Percentiles rank a stretch among this genome's conserved stretches.
These are phyloP conservation scores for Alosa sapidissima DNA, from an alignment of 2,797 vertebrate species.

Conservation along the genomic window DNA sequence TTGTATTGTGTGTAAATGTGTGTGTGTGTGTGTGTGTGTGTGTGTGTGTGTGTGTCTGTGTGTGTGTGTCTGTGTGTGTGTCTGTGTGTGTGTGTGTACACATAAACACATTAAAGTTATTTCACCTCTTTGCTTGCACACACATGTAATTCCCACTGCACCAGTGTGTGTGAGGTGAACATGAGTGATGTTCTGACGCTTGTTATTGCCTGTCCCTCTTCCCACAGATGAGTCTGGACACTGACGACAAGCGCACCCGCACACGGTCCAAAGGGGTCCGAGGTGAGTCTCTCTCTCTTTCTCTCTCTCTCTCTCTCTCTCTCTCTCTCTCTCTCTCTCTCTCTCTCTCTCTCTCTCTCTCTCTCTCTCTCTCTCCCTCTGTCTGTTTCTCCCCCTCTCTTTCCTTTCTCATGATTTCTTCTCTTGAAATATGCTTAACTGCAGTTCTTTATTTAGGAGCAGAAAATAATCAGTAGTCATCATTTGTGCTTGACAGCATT, in stretches of 20 bases:
- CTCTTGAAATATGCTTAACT: conserved; percentile 15
- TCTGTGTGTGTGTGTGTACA: not conserved
- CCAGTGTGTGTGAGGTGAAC: conserved; percentile 1
- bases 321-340: conserved; percentile 33
- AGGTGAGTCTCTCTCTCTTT: conserved; percentile 77
- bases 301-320: conserved; percentile 44
- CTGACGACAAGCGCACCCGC: conserved; percentile 87
- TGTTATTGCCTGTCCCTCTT: conserved; percentile 38
- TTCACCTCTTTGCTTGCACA: too few relatives aligned
- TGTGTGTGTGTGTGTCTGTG: conserved; percentile 11
- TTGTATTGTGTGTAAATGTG: not conserved
- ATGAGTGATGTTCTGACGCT: conserved; percentile 24
- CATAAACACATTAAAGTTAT: too few relatives aligned
- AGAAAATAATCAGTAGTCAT: conserved; percentile 31
- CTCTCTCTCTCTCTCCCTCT: conserved; percentile 30
- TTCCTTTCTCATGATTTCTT: not conserved
- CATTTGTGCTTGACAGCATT: conserved; percentile 39
- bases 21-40: not conserved
- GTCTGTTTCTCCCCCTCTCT: not conserved
- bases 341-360: conserved; percentile 45
- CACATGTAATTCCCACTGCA: not conserved
- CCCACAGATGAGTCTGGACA: conserved; percentile 92
- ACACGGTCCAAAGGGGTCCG: conserved; percentile 90
- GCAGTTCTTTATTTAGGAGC: conserved; percentile 21
- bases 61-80: not conserved